Conservation (phyloP, 2,888 invertebrate species). For the Pocota personata region DNA sequence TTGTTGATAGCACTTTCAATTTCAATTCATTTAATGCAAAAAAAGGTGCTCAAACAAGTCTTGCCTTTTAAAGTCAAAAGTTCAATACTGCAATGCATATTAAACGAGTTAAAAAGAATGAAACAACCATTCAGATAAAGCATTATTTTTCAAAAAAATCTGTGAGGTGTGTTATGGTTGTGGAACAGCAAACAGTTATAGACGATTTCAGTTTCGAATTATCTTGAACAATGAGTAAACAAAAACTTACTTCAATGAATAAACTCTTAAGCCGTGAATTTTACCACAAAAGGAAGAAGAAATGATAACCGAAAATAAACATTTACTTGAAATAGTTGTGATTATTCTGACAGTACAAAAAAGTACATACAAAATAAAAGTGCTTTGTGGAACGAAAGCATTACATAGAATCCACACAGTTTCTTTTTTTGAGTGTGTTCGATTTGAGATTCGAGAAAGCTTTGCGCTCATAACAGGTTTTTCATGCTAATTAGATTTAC, state of each 20-base stretch:
- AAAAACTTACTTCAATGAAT: neutral
- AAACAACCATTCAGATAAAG: no score
- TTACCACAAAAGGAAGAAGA: neutral
- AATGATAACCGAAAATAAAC: neutral
- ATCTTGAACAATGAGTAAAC: neutral
- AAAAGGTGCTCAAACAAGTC: no score
- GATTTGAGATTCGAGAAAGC: neutral
- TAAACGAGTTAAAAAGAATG: no score
- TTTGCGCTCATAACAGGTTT: neutral
- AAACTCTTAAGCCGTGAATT: neutral
- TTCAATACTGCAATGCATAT: no score
- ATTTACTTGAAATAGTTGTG: neutral
- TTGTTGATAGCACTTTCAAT: no score
- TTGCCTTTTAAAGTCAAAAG: no score
- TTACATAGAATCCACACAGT: conserved; percentile 1
- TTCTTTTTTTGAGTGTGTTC: neutral
- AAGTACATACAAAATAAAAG: neutral
- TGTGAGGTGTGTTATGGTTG: no score
- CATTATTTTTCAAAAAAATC: no score
- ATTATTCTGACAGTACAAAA: neutral
- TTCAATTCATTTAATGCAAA: no score
- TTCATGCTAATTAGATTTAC: neutral
- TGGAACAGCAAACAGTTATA: no score
- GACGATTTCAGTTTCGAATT: neutral
- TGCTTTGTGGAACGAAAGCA: neutral